Evolutionary conservation across 2,888 invertebrate genomes (phyloP).

Genomic region (Epinotia demarniana): DNA sequence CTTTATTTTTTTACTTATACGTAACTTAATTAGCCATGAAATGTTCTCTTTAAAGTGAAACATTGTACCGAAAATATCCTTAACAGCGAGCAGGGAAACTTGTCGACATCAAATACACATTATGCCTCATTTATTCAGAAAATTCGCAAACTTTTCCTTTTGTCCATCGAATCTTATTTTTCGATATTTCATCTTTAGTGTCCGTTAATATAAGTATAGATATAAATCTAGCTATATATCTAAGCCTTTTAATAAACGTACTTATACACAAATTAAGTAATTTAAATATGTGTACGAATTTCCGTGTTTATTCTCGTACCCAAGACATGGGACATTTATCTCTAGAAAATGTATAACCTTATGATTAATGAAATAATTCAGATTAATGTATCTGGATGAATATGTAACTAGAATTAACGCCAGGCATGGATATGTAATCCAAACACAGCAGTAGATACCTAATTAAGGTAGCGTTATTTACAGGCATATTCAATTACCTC

Average conservation of each 20-base stretch:
- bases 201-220: background rate
- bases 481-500: background rate
- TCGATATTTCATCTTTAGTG: background rate
- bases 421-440: too few relatives aligned
- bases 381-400: too few relatives aligned
- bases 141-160: conserved; percentile 7
- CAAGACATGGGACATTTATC: too few relatives aligned
- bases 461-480: background rate
- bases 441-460: too few relatives aligned
- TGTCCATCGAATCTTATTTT: background rate
- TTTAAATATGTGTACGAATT: too few relatives aligned
- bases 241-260: too few relatives aligned
- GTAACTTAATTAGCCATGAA: background rate
- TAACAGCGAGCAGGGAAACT: conserved; percentile 1
- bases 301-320: too few relatives aligned
- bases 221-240: background rate
- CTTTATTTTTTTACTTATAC: background rate
- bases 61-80: background rate
- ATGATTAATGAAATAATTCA: too few relatives aligned
- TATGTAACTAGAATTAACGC: too few relatives aligned
- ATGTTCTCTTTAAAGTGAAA: background rate
- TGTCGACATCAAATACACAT: conserved; percentile 28
- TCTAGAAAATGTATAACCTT: too few relatives aligned
- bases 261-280: too few relatives aligned
- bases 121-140: conserved; percentile 29